A percentile compares a stretch with the other conserved stretches of the same genome.
phyloP scores from a whole-genome alignment of 2,797 vertebrate species.

The Semotilus atromaculatus region DNA sequence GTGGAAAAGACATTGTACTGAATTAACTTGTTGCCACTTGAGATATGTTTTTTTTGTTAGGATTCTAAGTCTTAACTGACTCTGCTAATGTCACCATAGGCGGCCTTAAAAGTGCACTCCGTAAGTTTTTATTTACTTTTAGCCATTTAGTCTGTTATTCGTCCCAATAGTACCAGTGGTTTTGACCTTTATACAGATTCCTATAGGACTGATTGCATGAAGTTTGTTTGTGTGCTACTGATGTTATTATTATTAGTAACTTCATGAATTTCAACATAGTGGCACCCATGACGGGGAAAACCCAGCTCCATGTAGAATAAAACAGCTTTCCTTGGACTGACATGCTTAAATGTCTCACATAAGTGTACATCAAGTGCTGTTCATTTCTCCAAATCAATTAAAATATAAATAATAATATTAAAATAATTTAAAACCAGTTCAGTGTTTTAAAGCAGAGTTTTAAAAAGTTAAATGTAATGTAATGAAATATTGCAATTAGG shows the following conservation, averaged over 20 bases:
- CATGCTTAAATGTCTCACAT: not conserved
- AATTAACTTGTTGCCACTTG: not conserved
- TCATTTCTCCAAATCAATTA: not conserved
- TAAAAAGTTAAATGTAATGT: not conserved
- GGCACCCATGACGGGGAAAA: not conserved
- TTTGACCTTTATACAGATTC: not conserved
- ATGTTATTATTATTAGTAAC: not conserved
- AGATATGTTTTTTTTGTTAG: not conserved
- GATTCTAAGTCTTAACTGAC: not conserved
- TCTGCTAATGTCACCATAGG: not conserved
- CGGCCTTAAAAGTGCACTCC: not conserved
- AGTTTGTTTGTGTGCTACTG: not conserved
- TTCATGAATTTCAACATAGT: not conserved
- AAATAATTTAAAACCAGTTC: not conserved
- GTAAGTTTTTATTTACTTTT: not conserved
- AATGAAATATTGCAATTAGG: not conserved
- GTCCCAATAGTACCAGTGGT: not conserved
- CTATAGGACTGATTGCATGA: not conserved
- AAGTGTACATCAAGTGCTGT: not conserved
- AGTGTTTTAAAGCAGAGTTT: not conserved
- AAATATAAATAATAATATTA: not conserved
- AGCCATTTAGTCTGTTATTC: not conserved
- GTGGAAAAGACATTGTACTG: not conserved
- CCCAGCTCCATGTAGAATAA: not conserved
- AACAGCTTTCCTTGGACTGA: not conserved